Base-by-base conservation (phyloP, 2,888 invertebrate genomes). In the Xestia xanthographa region DNA sequence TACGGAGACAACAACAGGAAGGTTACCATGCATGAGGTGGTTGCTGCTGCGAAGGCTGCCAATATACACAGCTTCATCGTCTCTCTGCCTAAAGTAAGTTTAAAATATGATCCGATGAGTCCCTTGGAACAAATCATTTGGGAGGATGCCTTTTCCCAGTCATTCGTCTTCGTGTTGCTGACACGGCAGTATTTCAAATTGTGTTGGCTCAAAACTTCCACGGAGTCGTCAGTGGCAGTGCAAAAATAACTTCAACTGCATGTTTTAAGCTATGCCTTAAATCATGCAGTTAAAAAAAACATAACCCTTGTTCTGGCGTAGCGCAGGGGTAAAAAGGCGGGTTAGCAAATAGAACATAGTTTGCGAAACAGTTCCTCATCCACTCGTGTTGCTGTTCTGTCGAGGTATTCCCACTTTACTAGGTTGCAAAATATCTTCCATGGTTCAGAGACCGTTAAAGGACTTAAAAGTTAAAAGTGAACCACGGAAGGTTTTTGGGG, bases 51-150 rank as follows among this genome's bases (percentile, higher is more conserved):
- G 1, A 97, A 97, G 87, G 97, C 97, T 86, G 98, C 98, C 12
- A 98, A 98, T 89, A 98, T 98, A 84, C 98, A 98, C 92, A 97
- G 97, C 80, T 98, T 98, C 90, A 97, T 98, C 65, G 94, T 97
- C 34, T 97, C 97, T 5, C 92, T 98, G 78, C 98, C 98, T 11
- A 95, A 97, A 95, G 97, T 97, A 71, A 75, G 75, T 65, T 48
- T 6, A 14, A 50, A 53, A 29, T 14, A 20, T 26, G 1, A 14
- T n/a, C 1, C 17, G 14, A 5, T 34, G 34, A 56, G 26, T 26
- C 8, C 0, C 26, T 56, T 56, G 56, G 17, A 56, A 56, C 56
- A 58, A 26, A 26, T 50, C 11, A 53, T n/a, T 53, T n/a, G 26
- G 26, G 26, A 26, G 5, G 56, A 43, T 43, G 4, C 14, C 56